Base-by-base conservation (phyloP, 2,888 invertebrate species). In the Eupeodes latifasciatus region DNA sequence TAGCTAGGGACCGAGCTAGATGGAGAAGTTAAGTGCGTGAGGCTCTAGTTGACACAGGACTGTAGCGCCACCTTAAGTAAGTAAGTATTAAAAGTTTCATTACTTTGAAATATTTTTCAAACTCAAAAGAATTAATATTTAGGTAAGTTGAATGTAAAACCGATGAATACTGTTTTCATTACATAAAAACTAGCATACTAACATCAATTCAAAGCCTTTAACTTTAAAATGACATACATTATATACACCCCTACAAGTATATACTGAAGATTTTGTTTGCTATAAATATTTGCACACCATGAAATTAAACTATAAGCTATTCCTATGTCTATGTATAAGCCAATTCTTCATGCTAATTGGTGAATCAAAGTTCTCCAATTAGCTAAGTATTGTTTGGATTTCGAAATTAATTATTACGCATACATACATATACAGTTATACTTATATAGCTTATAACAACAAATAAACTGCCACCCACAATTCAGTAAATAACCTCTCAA, bases 291-390 rank as follows among this genome's bases (percentile, higher is more conserved):
- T 59, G 34, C 9, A 14, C 34, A 59, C 34, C 36, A 6, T 59
- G 3, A 59, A 36, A 36, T 59, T 14, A 59, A 34, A 55, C 53
- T 1, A 5, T 40, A 55, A 16, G 16, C 4, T 27, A 19, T 19
- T 34, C 34, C 27, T 12, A 57, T 57, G 14, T 9, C 40, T 40
- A 40, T 40, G 27, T 9, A 9, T 40, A 40, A 5, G 40, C 6
- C 59, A n/a, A 34, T 59, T 59, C 14, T 34, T 59, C 59, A 59
- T 59, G 36, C 59, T 59, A 59, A 59, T 59, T 59, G 59, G 59
- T 14, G 34, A 59, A 59, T 34, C 59, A 59, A 59, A 59, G 59
- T 59, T 59, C 59, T 59, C 59, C 59, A 59, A 59, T 59, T 59
- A 59, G 59, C 14, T 59, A 4, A 36, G 59, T 14, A 59, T 59